Base-by-base conservation (phyloP, 2,797 vertebrate genomes). In the Semotilus atromaculatus region DNA sequence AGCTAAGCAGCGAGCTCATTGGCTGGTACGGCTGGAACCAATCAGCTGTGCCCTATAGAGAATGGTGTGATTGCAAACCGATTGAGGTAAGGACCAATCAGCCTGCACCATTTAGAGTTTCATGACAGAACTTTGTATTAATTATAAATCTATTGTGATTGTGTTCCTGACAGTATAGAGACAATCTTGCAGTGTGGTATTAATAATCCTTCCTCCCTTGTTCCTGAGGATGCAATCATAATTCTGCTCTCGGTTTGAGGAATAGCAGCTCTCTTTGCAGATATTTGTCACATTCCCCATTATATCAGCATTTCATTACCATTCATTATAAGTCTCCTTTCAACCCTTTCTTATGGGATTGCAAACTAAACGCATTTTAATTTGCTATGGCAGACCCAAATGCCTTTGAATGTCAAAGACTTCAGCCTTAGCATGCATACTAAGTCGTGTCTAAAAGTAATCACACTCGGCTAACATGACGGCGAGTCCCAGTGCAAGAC, bases 311-410 rank as follows among this genome's bases (percentile, higher is more conserved):
- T 85, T 76, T 86, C 82, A 83, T 85, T 86, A 73, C 4, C 9
- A 40, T 55, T 87, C 72, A 85, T 83, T 88, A 83, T 85, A 73
- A 85, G 86, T 81, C 82, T 85, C 64, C 76, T 78, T 80, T 81
- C 76, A 66, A 64, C 67, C 58, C 53, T 86, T 86, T 81, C 80
- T 80, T 86, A 88, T 87, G 86, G 48, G 84, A 89, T 78, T n/a
- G 80, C 43, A 70, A 88, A 75, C 83, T 84, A 81, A 86, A 88
- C 71, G 87, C 60, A 81, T 88, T 79, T 87, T 78, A 87, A 89
- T 90, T 75, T 88, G 71, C 67, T 68, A 64, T 81, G 79, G 51
- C 58, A 82, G 79, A 77, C 34, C 64, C 55, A 83, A 82, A 82
- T 80, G 71, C 79, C 55, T 88, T 80, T 88, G 81, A 84, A 87